These are phyloP conservation scores for Pseudorhiza aurosa DNA, from an alignment of 30 jellyfish, hydroid and myxozoan genomes.

Conservation along the genomic window DNA sequence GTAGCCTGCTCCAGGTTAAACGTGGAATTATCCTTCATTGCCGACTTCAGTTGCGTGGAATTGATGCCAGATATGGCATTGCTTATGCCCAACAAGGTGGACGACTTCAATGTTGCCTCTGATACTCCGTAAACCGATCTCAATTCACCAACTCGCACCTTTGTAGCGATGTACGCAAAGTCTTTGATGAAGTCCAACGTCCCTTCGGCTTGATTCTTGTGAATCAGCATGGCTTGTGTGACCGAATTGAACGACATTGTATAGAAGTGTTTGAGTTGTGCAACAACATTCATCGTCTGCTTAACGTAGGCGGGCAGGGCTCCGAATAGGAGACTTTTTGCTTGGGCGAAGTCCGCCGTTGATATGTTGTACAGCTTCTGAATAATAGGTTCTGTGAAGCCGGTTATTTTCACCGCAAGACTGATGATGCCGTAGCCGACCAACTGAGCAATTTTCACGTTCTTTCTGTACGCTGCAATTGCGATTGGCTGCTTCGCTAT, in stretches of 20 bases:
- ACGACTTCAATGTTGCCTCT: neutral
- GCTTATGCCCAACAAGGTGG: neutral
- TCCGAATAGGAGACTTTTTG: conserved; percentile 5
- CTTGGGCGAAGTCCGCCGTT: neutral
- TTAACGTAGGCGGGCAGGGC: conserved; percentile 4
- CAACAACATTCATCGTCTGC: neutral
- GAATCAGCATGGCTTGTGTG: conserved; percentile 19
- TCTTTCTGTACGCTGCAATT: neutral
- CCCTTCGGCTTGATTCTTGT: conserved; percentile 34
- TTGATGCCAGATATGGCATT: neutral
- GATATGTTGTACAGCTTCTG: neutral
- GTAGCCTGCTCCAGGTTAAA: neutral
- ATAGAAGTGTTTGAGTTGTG: conserved; percentile 15
- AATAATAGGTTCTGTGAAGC: conserved; percentile 6
- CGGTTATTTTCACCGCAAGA: conserved; percentile 11
- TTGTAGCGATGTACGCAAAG: neutral
- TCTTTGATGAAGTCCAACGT: conserved; percentile 8
- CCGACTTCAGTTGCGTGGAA: neutral
- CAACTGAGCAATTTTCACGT: neutral
- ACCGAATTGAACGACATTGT: conserved; percentile 31
- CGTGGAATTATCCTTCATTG: neutral
- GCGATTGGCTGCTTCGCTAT: neutral
- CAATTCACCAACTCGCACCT: neutral
- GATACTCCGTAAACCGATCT: neutral
- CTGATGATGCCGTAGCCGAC: neutral